Evolutionary conservation across 2,113 vertebrate species (phyloP).

Genomic region (Erinaceus europaeus): DNA sequence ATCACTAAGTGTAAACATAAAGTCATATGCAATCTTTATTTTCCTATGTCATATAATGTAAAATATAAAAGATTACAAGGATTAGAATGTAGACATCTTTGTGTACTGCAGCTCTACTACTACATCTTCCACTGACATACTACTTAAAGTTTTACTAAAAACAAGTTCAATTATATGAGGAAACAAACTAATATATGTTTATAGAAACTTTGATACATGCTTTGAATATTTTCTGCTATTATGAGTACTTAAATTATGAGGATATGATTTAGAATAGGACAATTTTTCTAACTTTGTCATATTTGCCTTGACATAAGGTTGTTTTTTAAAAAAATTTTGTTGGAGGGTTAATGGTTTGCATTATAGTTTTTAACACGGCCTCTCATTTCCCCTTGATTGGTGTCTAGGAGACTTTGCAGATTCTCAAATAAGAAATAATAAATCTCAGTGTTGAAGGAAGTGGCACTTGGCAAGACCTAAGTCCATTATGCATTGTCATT

Average conservation of each 20-base stretch:
- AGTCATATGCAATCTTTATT: neutral
- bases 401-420: too few relatives aligned
- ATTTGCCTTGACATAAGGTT: neutral
- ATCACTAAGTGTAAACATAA: neutral
- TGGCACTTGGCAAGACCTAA: too few relatives aligned
- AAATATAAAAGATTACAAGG: neutral
- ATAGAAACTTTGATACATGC: neutral
- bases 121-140: too few relatives aligned
- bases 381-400: too few relatives aligned
- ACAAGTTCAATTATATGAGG: neutral
- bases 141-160: neutral
- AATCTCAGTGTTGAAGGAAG: neutral
- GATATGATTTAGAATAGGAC: neutral
- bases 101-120: too few relatives aligned
- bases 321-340: too few relatives aligned
- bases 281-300: neutral
- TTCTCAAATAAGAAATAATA: neutral
- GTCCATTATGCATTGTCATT: too few relatives aligned
- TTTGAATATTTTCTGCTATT: neutral
- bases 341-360: too few relatives aligned
- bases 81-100: neutral
- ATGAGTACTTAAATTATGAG: neutral
- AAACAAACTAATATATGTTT: neutral
- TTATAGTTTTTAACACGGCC: too few relatives aligned
- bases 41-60: neutral